Evolutionary conservation across 2,888 invertebrate species (phyloP), one percentile per base, ranked within the genome.

Genomic region (Ypsolopha scabrella): DNA sequence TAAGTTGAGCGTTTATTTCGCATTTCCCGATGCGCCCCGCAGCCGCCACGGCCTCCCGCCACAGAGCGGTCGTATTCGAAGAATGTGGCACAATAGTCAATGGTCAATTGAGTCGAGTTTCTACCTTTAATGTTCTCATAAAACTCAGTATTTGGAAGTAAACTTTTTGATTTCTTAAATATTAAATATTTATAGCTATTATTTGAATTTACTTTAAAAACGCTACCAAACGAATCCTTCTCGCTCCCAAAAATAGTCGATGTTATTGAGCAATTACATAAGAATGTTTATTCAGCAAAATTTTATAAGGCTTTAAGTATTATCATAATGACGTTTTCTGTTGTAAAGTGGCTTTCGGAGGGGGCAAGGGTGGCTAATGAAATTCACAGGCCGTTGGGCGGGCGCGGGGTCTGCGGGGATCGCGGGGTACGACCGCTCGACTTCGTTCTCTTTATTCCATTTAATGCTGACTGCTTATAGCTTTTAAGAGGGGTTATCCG

Each of bases 401-500:
- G 51, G 47, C 9, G 51, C 13, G 52, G 51, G 50, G 53, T 43
- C 33, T n/a, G 47, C 48, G 39, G 62, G 63, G 60, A 3, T 24
- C 24, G 24, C 24, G 57, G 62, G 69, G 68, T 63, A 70, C 73
- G 74, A 77, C 77, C 79, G 80, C 79, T 79, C 83, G 79, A 80
- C 82, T 81, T 79, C 77, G 79, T 82, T 83, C 81, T 76, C 82
- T 81, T 85, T 83, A 86, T 85, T 83, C 81, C 85, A 82, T 83
- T 83, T 83, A 85, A 85, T 83, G 83, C 85, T 85, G 83, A 85
- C 85, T 86, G 81, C 85, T 86, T 75, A 80, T 83, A 81, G 82
- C 85, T 86, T 85, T 85, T 82, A 83, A 82, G 85, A 82, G 85
- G 85, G 85, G 85, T 83, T 82, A 85, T 85, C 81, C 82, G 75